phyloP scores from a whole-genome alignment of 2,113 vertebrate genomes.

The Pitta sordida region DNA sequence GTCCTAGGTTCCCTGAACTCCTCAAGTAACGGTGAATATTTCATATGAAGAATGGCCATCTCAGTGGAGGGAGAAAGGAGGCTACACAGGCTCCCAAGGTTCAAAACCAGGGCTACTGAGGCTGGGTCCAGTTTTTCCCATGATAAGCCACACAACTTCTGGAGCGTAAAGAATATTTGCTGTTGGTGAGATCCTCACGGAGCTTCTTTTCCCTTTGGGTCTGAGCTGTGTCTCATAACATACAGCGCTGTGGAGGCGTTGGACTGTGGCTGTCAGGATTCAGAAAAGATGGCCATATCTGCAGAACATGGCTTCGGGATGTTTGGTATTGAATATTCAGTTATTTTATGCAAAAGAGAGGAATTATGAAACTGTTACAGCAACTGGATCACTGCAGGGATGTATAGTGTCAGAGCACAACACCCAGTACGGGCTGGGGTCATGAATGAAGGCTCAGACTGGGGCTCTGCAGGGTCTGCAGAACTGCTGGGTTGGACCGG shows the following conservation, averaged over 20 bases:
- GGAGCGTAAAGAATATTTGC: neutral
- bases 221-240: neutral
- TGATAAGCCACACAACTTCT: neutral
- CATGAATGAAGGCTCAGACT: neutral
- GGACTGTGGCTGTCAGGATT: neutral
- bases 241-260: neutral
- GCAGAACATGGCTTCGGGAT: neutral
- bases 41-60: neutral
- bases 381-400: neutral
- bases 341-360: neutral
- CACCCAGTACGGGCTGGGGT: neutral
- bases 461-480: neutral
- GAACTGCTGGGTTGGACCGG: neutral
- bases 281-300: neutral
- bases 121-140: neutral
- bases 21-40: neutral
- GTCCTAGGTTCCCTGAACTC: neutral
- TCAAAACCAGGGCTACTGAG: neutral
- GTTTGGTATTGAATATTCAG: slow-evolving; percentile 15
- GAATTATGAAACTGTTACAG: neutral
- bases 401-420: neutral
- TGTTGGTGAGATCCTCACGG: neutral
- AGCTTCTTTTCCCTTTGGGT: neutral
- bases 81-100: neutral
- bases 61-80: neutral